Percentiles rank a stretch among this genome's conserved stretches.
Evolutionary conservation across 2,797 vertebrate species (phyloP).

Genomic region (Oophaga sylvatica): DNA sequence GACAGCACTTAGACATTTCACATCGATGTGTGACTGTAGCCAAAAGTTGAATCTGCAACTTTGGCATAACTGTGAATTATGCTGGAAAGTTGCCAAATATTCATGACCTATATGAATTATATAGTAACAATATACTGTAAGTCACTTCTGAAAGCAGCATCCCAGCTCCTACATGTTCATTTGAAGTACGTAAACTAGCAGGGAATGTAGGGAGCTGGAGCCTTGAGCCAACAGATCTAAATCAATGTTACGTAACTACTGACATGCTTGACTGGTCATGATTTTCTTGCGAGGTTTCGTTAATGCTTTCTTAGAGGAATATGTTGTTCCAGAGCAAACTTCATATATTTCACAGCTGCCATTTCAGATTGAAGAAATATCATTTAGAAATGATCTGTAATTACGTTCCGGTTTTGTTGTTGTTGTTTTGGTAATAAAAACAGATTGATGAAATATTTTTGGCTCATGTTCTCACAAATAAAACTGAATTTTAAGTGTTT

Average conservation of each 20-base stretch:
- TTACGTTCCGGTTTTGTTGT: not conserved
- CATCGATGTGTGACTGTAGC: too few relatives aligned
- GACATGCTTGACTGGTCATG: conserved; percentile 27
- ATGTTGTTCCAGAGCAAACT: not conserved
- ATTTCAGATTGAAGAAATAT: not conserved
- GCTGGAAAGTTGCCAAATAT: not conserved
- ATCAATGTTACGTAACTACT: conserved; percentile 23
- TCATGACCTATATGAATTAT: not conserved
- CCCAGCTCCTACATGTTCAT: not conserved
- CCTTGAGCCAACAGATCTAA: conserved; percentile 25
- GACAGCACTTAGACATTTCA: too few relatives aligned
- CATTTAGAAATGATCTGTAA: not conserved
- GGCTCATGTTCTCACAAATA: conserved; percentile 5
- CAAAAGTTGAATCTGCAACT: not conserved
- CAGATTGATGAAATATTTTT: conserved; percentile 1
- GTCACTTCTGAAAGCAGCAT: not conserved
- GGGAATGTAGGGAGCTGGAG: conserved; percentile 1
- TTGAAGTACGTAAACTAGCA: not conserved
- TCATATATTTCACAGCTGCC: conserved; percentile 17
- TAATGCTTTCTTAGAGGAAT: conserved; percentile 11
- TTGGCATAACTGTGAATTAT: not conserved
- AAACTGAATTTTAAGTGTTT: conserved; percentile 4
- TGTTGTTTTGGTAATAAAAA: not conserved
- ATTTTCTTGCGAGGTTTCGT: conserved; percentile 10
- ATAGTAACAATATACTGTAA: not conserved